Evolutionary conservation across 2,888 invertebrate species (phyloP), one percentile per base, ranked within the genome.

Genomic region (Seira musarum): DNA sequence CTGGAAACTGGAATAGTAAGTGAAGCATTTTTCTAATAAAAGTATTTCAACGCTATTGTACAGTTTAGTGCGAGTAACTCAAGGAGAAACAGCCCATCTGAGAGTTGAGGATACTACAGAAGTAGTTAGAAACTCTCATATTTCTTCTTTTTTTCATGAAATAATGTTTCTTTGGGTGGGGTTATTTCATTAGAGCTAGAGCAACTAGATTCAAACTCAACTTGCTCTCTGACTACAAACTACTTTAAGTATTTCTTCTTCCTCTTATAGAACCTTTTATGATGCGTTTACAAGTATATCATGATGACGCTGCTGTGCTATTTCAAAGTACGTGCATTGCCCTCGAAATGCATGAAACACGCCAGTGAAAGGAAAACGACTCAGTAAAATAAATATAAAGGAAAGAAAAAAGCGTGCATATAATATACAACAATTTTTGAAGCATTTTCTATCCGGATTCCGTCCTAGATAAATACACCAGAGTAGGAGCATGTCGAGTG

Each of bases 161-260:
- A 79, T 79, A 73, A 79, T 79, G 73, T 73, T 79, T 79, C 71
- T 72, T 79, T 79, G 79, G 79, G 79, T 79, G 79, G 79, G 79
- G 79, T 79, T 79, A 79, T 79, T 79, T 79, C 79, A 79, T 79
- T 79, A 79, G 79, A 63, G 79, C 66, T 78, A 63, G 72, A 72
- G 72, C 19, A 19, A 22, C 63, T 63, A 63, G 13, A 8, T 63
- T 63, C 63, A 63, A 6, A 63, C 21, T 13, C 8, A 22, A 46
- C 67, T 49, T 15, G 46, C 63, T 63, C 22, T 57, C n/a, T 15
- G 49, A n/a, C 57, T 46, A 19, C 68, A 40, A 40, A 40, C 6
- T 40, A 40, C 40, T 40, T 40, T 40, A 40, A 40, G 40, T 40
- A 40, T 40, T 40, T 40, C 40, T 40, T 40, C n/a, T n/a, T n/a